Conservation (phyloP, 2,797 vertebrate species). For the Erithacus rubecula region DNA sequence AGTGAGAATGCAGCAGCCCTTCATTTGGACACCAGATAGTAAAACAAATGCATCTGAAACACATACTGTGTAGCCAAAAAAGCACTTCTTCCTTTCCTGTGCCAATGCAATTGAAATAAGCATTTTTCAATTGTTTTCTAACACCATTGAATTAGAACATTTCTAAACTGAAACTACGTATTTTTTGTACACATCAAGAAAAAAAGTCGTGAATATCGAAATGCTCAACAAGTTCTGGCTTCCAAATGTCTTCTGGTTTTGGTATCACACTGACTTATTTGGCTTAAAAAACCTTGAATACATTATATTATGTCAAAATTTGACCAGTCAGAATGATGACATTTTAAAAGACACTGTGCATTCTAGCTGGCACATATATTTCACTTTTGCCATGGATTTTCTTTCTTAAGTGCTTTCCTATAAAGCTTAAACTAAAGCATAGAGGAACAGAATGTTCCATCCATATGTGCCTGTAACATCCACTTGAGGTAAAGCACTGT, state of each 20-base stretch:
- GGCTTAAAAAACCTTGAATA: background rate
- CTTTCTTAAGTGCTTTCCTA: background rate
- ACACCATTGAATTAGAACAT: background rate
- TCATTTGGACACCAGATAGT: background rate
- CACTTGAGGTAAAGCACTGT: background rate
- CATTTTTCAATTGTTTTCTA: background rate
- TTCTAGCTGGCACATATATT: background rate
- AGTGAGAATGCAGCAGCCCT: background rate
- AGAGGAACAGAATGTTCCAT: background rate
- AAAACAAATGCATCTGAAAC: background rate
- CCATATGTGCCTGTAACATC: background rate
- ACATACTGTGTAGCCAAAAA: accelerated
- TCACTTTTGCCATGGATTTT: background rate
- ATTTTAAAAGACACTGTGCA: background rate
- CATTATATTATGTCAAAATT: background rate
- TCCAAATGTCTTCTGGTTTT: background rate
- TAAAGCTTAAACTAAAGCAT: background rate
- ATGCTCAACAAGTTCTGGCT: background rate
- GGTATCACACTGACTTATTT: background rate
- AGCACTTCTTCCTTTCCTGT: background rate
- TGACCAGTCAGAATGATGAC: background rate
- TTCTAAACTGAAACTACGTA: background rate
- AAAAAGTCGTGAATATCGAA: background rate
- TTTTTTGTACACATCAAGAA: background rate
- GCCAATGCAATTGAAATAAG: background rate